Base-by-base conservation (phyloP, 2,888 invertebrate genomes). In the Pemphredon lugubris region DNA sequence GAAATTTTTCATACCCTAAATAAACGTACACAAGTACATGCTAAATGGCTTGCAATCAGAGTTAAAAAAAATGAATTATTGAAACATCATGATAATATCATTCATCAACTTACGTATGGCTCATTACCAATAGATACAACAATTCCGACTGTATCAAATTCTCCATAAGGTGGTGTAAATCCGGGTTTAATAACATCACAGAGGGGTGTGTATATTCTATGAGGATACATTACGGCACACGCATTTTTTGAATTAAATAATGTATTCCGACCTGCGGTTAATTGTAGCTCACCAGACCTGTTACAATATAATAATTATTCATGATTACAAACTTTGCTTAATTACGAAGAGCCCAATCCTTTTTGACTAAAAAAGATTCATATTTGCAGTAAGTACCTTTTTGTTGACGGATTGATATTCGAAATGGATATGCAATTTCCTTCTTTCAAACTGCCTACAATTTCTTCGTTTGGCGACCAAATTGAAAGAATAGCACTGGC, bases 141-240 rank as follows among this genome's bases (percentile, higher is more conserved):
- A 1, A 95, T 81, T 1, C 96, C 96, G 2, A 94, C 92, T 7
- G 94, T 93, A 89, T 96, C 96, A 73, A 95, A 91, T 91, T 96
- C 96, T 69, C 93, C 92, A 83, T 93, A 94, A 7, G 86, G 69
- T 2, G 92, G 91, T 64, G 86, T 84, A 72, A 91, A 91, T 40
- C 82, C 85, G 14, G 77, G 53, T 14, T 84, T 77, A 3, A 76
- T 71, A 20, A 93, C 81, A 64, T 92, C 91, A 74, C 88, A 87
- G 59, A 94, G 91, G n/a, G 87, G 82, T 26, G 89, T 91, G 63
- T 90, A 91, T 18, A 75, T 89, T 73, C 93, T 90, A 70, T 34
- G 65, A 1, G 83, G 79, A 70, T 84, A 82, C 44, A 68, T 37
- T 14, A 88, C 77, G 11, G 76, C 77, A 34, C 63, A 44, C n/a